phyloP scores from a whole-genome alignment of 2,888 invertebrate genomes.

The Rutpela maculata region DNA sequence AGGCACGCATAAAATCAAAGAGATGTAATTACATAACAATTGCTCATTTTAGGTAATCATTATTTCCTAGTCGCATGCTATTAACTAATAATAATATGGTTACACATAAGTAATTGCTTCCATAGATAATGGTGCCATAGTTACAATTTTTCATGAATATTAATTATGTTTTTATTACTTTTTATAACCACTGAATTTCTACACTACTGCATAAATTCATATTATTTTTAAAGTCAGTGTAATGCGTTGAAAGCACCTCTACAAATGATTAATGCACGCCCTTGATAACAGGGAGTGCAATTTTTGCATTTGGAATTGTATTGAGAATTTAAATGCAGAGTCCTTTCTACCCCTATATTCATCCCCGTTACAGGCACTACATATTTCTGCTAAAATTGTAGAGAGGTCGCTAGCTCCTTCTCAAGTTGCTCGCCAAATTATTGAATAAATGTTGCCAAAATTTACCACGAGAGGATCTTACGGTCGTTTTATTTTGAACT shows the following conservation, averaged over 20 bases:
- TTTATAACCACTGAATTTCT: no score
- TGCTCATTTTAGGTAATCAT: no score
- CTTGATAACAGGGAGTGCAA: not conserved
- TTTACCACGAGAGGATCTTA: slow-evolving; percentile 48
- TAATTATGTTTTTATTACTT: no score
- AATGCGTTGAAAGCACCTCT: not conserved
- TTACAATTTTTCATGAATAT: no score
- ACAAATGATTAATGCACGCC: not conserved
- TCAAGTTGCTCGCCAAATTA: slow-evolving; percentile 41
- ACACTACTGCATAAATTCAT: no score
- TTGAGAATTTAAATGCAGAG: slow-evolving; percentile 7
- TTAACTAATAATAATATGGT: no score
- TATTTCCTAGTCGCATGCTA: no score
- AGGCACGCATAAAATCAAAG: no score
- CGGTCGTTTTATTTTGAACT: slow-evolving; percentile 33
- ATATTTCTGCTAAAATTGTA: slow-evolving; percentile 34
- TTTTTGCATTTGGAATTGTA: not conserved
- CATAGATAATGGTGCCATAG: no score
- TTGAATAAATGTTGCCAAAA: slow-evolving; percentile 49
- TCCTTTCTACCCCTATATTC: slow-evolving; percentile 27
- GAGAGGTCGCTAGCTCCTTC: slow-evolving; percentile 46
- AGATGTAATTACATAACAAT: no score
- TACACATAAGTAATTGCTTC: no score
- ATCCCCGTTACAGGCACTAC: slow-evolving; percentile 28
- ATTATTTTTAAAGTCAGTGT: no score